phyloP scores from a whole-genome alignment of 2,888 invertebrate genomes.

The Patella ulyssiponensis region DNA sequence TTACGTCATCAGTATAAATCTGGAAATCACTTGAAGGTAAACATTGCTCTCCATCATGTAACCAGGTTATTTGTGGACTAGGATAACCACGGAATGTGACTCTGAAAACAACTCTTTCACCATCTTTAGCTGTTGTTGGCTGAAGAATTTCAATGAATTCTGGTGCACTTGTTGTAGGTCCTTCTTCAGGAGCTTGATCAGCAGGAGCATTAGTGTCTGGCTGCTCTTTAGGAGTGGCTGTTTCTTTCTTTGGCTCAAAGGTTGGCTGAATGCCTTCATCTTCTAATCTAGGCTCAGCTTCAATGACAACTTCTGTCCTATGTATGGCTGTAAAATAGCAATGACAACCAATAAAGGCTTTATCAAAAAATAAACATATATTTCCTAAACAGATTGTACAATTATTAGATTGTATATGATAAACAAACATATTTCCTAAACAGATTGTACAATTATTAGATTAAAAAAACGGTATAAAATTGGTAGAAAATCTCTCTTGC shows the following conservation, averaged over 20 bases:
- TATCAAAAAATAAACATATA: neutral
- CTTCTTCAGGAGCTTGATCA: conserved; percentile 53
- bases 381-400: neutral
- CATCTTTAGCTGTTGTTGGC: conserved; percentile 89
- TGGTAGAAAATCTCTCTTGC: too few species aligned
- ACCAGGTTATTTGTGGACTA: conserved; percentile 69
- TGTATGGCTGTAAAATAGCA: conserved; percentile 30
- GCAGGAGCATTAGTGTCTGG: conserved; percentile 29
- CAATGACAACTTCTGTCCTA: conserved; percentile 37
- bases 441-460: neutral
- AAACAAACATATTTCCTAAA: neutral
- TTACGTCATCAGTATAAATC: conserved; percentile 73
- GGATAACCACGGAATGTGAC: conserved; percentile 64
- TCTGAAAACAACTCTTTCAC: conserved; percentile 78
- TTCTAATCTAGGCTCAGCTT: conserved; percentile 13
- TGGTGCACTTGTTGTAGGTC: conserved; percentile 85
- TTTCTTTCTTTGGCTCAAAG: conserved; percentile 39
- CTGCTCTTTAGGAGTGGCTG: conserved; percentile 36
- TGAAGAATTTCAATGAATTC: conserved; percentile 82
- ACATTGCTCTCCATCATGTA: conserved; percentile 73
- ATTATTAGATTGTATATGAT: neutral
- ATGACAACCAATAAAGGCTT: neutral
- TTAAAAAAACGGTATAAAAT: neutral
- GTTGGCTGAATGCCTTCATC: conserved; percentile 13
- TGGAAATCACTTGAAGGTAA: conserved; percentile 70